phyloP scores from a whole-genome alignment of 2,113 vertebrate genomes.

The Rhadina sibilatrix region DNA sequence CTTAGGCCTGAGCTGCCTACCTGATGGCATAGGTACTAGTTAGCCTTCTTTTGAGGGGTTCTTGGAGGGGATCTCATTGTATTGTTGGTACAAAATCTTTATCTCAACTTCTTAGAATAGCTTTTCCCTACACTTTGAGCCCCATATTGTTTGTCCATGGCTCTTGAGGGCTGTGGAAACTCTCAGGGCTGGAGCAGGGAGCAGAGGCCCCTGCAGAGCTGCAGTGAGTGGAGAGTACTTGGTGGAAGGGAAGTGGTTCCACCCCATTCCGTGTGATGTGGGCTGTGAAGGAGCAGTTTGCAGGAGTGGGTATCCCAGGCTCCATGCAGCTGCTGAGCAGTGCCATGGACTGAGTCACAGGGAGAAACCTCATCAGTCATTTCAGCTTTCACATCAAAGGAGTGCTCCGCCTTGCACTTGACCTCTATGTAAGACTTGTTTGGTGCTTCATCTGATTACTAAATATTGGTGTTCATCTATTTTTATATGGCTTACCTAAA shows the following conservation, averaged over 20 bases:
- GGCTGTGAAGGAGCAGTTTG: not conserved
- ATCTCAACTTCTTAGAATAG: not conserved
- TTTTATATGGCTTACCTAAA: not conserved
- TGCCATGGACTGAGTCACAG: rapidly evolving
- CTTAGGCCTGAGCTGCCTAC: not conserved
- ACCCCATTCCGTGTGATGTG: rapidly evolving
- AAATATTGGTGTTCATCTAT: not conserved
- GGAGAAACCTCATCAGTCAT: too few relatives aligned
- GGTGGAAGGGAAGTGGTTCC: not conserved
- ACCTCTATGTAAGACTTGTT: not conserved
- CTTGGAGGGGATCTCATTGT: not conserved
- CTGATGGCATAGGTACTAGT: not conserved
- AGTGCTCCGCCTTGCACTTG: not conserved
- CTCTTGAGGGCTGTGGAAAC: not conserved
- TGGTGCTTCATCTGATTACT: not conserved
- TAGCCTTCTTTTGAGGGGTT: not conserved
- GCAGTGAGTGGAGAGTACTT: not conserved
- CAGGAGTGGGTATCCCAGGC: not conserved
- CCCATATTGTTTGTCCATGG: not conserved
- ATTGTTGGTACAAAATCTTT: not conserved
- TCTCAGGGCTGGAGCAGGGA: not conserved
- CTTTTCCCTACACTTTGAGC: not conserved
- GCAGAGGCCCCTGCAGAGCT: not conserved
- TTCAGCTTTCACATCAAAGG: not conserved
- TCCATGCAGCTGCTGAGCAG: rapidly evolving